Evolutionary conservation across 1,140 invertebrate species (phyloP), one percentile per base, ranked within the genome.

Genomic region (roundworm (Caenorhabditis elegans)): DNA sequence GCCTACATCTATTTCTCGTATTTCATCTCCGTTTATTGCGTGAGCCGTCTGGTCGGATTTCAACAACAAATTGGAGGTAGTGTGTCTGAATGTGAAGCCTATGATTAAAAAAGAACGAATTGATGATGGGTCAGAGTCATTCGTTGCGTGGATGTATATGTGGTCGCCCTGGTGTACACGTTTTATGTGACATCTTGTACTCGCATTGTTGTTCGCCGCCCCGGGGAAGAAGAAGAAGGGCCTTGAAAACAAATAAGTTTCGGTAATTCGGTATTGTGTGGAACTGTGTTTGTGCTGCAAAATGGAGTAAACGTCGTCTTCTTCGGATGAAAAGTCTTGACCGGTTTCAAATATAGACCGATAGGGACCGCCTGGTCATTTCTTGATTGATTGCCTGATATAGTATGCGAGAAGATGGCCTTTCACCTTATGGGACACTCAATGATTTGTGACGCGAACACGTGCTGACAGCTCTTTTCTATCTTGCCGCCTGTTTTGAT

Each of bases 201-300:
- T 70, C 39, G 60, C 34, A 70, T 70, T 70, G 60, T 70, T 39
- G 34, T 70, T n/a, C n/a, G 60, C 60, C 34, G 60, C 60, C 60
- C 39, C n/a, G n/a, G 60, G 60, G 60, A 34, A 70, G 60, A 70
- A 36, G 60, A 70, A 70, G 60, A 70, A 39, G 60, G 60, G 60
- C 60, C 60, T 70, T 70, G 60, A 70, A 70, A 70, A 70, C 60
- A 70, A 70, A 70, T 70, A 70, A 70, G 60, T 70, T 70, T 70
- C 60, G 34, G 60, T 70, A 70, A 70, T 70, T 70, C 60, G 60
- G 60, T 70, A 70, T 70, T 70, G 60, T 70, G 43, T 70, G 60
- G n/a, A 70, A 39, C 34, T 70, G 5, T 70, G 60, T 70, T 70
- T 70, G 60, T 70, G 60, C 60, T 70, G 24, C 26, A 22, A 60